Base-by-base conservation (phyloP, 2,797 vertebrate species). In the Miichthys miiuy region DNA sequence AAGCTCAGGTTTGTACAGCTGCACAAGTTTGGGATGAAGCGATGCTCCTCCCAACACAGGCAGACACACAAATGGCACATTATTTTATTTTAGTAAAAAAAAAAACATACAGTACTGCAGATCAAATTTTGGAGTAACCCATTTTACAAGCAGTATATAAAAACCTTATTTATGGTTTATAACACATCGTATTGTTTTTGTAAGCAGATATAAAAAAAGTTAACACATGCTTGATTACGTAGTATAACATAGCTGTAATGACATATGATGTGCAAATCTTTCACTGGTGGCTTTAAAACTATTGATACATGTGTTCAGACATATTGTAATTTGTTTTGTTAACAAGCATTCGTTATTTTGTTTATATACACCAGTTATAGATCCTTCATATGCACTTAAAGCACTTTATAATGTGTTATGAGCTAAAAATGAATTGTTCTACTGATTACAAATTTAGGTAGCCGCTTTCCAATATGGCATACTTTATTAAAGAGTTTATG, bases 1-100 rank as follows among this genome's bases (percentile, higher is more conserved):
- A 95, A 96, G 92, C 93, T 95, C 90, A 94, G 96, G 93, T 96
- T 96, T 96, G 95, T 95, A 92, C 96, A 95, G 96, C 96, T 96
- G 91, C 93, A 95, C 94, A 96, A 95, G 38, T 48, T 46, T 75
- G 8, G 7, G 34, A 79, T 23, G 10, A 25, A 44, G 48, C 9
- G n/a, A 20, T 23, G 9, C 34, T 56, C 21, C 46, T 81, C 62
- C 23, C 52, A 34, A 61, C 55, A 58, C 54, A 67, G 3, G n/a
- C 38, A 4, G 16, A 51, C 63, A 60, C 30, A 62, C 30, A 52
- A 20, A 66, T 9, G 0, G 6, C 14, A 23, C 16, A 50, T 41
- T 23, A 14, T 58, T 21, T 51, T 4, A 52, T 56, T 3, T 10
- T 1, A 17, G 10, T 41, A 21, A 47, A 60, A 5, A 27, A 25